Evolutionary conservation across 1,140 invertebrate species (phyloP), one percentile per base, ranked within the genome.

Genomic region (Platyscapa corneri): DNA sequence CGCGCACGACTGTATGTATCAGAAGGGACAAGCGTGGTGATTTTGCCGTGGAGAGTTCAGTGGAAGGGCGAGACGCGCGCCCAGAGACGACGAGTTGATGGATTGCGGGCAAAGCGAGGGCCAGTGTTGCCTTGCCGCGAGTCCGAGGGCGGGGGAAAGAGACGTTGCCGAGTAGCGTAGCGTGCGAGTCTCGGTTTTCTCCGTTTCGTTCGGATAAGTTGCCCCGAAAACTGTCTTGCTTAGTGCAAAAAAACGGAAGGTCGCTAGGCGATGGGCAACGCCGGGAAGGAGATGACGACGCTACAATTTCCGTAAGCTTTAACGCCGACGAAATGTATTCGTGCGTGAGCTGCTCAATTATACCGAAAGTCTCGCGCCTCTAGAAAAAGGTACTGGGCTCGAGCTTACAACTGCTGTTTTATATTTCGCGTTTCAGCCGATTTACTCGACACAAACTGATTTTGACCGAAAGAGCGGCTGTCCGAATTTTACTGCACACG

Each of bases 31-130:
- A 12, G 6, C n/a, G 7, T 75, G 74, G 82, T 75, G 64, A 83
- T 83, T 83, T 83, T 83, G 8, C 72, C 8, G 56, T 60, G 37
- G 80, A n/a, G 60, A 37, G 3, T 7, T 5, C 23, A 27, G 14
- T 16, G 23, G 27, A 82, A 46, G 49, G 34, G 12, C n/a, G 23
- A 60, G 56, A 46, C n/a, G 80, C n/a, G 8, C 16, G 16, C 0
- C 20, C 10, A 56, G 30, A 39, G 67, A 37, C n/a, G 70, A 75
- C 49, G 74, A 76, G 74, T 76, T 83, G 82, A 83, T 83, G 74
- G 82, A 83, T 83, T 65, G 82, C 53, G 34, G 23, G 42, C 56
- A 34, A 42, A 70, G 30, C 34, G 39, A 46, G 53, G n/a, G 27
- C 23, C 70, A 74, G 42, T 74, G 39, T 74, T 72, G 70, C n/a